A percentile compares a stretch with the other conserved stretches of the same genome.
phyloP scores from a whole-genome alignment of 2,888 invertebrate species.

The Sminthurides aquaticus region DNA sequence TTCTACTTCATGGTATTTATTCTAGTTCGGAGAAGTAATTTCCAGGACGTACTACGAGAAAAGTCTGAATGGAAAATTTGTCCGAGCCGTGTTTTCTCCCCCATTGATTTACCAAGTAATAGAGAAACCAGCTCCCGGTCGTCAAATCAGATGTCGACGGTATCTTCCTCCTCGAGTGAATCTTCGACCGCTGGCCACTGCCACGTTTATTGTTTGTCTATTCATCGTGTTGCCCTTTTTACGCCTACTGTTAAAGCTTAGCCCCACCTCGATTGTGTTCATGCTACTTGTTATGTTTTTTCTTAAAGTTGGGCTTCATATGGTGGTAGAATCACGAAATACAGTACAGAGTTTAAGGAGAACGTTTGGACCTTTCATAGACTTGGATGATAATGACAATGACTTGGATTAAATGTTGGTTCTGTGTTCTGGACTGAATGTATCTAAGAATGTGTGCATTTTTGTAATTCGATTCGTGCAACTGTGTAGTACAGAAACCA shows the following conservation, averaged over 20 bases:
- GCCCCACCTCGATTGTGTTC: slow-evolving; percentile 51
- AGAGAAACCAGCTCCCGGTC: slow-evolving; percentile 54
- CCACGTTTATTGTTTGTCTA: slow-evolving; percentile 55
- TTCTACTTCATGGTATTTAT: background rate
- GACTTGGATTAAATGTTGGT: background rate
- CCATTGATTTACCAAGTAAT: slow-evolving; percentile 59
- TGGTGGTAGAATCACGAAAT: slow-evolving; percentile 13
- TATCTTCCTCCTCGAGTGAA: slow-evolving; percentile 62
- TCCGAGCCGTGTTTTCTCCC: slow-evolving; percentile 57
- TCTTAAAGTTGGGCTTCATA: background rate
- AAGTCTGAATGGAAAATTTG: slow-evolving; percentile 58
- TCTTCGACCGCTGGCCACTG: slow-evolving; percentile 60
- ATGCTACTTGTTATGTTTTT: slow-evolving; percentile 44
- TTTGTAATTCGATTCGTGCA: too few species aligned
- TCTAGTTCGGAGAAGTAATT: slow-evolving; percentile 41
- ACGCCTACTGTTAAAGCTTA: slow-evolving; percentile 53
- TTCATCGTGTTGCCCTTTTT: slow-evolving; percentile 51
- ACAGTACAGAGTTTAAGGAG: background rate
- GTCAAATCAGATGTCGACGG: slow-evolving; percentile 53
- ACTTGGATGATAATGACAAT: background rate
- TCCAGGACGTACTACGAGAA: slow-evolving; percentile 66
- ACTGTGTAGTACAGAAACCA: too few species aligned
- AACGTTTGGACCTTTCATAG: slow-evolving; percentile 13
- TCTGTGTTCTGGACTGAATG: too few species aligned
- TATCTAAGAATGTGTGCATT: too few species aligned